Conservation (phyloP, 1,140 invertebrate genomes). For the Cydia strobilella region DNA sequence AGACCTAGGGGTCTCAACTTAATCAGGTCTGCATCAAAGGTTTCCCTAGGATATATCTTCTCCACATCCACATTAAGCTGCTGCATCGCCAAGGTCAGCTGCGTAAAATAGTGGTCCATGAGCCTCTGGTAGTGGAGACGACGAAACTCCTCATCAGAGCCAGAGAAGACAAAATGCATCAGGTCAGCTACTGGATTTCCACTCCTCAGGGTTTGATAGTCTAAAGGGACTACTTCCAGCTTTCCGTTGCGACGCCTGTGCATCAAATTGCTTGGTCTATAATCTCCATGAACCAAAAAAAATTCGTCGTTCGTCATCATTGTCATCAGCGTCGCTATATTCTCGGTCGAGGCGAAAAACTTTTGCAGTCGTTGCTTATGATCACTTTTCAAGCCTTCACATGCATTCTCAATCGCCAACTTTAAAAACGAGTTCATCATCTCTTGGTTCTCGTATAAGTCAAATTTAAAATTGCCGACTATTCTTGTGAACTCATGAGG, state of each 20-base stretch:
- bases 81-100: slow-evolving; percentile 38
- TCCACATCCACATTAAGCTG: slow-evolving; percentile 36
- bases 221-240: slow-evolving; percentile 70
- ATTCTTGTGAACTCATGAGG: slow-evolving; percentile 32
- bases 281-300: slow-evolving; percentile 58
- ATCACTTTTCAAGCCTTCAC: not conserved
- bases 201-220: slow-evolving; percentile 79
- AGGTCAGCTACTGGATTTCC: slow-evolving; percentile 78
- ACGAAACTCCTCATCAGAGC: slow-evolving; percentile 74
- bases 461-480: too few species aligned
- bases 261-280: slow-evolving; percentile 60
- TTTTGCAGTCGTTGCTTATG: not conserved
- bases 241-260: slow-evolving; percentile 41
- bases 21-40: slow-evolving; percentile 54
- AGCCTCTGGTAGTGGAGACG: slow-evolving; percentile 69
- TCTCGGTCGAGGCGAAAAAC: not conserved
- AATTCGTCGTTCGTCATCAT: not conserved
- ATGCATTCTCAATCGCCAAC: not conserved
- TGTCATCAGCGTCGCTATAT: not conserved
- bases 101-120: slow-evolving; percentile 72
- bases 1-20: not conserved
- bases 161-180: slow-evolving; percentile 79
- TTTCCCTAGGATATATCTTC: slow-evolving; percentile 54
- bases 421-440: not conserved
- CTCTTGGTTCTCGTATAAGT: not conserved